Base-by-base conservation (phyloP, 1,140 invertebrate genomes). In the Steinernema feltiae region DNA sequence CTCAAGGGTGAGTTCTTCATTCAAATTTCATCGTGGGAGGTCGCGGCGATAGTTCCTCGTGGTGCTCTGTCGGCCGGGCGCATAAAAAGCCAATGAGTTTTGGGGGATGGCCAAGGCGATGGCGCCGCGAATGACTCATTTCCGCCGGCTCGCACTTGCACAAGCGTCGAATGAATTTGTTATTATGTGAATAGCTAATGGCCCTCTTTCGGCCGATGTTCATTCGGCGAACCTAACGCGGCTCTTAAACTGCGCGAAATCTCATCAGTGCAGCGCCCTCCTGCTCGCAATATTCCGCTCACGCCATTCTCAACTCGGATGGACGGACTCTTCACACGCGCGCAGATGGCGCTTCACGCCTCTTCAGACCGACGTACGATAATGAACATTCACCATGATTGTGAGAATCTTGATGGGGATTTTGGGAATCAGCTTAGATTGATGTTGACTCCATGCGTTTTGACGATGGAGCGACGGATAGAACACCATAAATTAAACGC, bases 81-180 rank as follows among this genome's bases (percentile, higher is more conserved):
- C 7, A n/a, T 17, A 63, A 63, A 63, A 63, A 63, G 53, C 24
- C 53, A 21, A 63, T 63, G 53, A 21, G 53, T 15, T n/a, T 27
- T 63, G 53, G 53, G 53, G 53, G 53, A 63, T 63, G 53, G 53
- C 53, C 53, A 63, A 63, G 53, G 7, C 24, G 53, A 63, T 63
- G 53, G 53, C 53, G 53, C 24, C 24, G 53, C 53, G 53, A 63
- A 63, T 63, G 53, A 63, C 2, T 63, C 53, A 63, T 27, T n/a
- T 63, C 53, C 53, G 53, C 3, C 53, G 53, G 53, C 24, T 63
- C 53, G 24, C 53, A 63, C 53, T 63, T 63, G 24, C 53, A 63
- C 53, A 21, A 63, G 53, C 2, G 24, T 27, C 24, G 12, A 27
- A 63, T 7, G 53, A 63, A 63, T 63, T 63, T 63, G 53, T 63